These are phyloP conservation scores for Rutilus rutilus DNA, from an alignment of 2,113 vertebrate species.

Conservation along the genomic window DNA sequence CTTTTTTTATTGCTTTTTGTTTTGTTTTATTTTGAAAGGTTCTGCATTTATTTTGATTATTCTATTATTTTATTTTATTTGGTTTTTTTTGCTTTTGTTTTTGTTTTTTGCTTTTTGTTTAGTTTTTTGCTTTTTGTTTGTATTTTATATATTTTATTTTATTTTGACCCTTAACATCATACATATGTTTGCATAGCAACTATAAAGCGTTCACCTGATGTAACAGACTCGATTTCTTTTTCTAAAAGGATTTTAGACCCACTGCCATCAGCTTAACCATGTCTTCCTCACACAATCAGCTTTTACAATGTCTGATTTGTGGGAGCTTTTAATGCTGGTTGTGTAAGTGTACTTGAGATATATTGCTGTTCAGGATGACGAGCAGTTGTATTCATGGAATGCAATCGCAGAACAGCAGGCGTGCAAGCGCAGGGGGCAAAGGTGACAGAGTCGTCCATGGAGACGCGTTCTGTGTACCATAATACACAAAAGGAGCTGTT, in stretches of 20 bases:
- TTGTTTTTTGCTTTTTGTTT: too few species aligned
- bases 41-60: too few species aligned
- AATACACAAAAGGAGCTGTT: constrained; percentile 44
- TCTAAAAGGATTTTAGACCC: neutral
- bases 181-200: neutral
- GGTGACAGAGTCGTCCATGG: constrained; percentile 47
- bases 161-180: neutral
- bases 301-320: constrained; percentile 22
- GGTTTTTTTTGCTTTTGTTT: too few species aligned
- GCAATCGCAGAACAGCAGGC: constrained; percentile 1
- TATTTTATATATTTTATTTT: neutral
- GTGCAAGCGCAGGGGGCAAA: constrained; percentile 40
- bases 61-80: too few species aligned
- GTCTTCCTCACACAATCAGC: neutral
- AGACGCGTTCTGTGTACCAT: constrained; percentile 46
- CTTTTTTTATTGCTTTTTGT: too few species aligned
- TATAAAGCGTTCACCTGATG: too few species aligned
- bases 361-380: constrained; percentile 29
- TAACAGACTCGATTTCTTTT: too few species aligned
- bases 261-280: neutral
- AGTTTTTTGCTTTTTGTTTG: too few species aligned
- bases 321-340: constrained; percentile 31
- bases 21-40: too few species aligned
- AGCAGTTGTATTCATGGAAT: constrained; percentile 24
- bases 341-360: constrained; percentile 44